Conservation (phyloP, 2,888 invertebrate species). For the Drosophila leonis region DNA sequence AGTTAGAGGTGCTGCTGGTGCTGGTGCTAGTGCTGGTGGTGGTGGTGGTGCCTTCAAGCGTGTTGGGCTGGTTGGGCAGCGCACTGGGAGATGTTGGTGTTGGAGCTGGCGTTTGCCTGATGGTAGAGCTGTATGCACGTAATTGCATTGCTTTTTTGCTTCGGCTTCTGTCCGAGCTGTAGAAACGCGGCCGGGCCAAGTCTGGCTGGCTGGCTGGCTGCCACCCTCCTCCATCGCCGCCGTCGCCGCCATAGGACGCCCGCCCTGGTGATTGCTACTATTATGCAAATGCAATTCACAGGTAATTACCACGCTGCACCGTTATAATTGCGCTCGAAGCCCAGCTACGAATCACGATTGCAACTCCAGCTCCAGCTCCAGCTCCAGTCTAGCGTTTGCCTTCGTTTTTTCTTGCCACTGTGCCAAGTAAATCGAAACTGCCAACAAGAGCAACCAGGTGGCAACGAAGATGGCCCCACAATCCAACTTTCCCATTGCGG, state of each 20-base stretch:
- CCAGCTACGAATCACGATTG: constrained; percentile 82
- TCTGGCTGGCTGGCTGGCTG: constrained; percentile 17
- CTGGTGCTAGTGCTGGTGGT: constrained; percentile 27
- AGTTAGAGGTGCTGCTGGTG: constrained; percentile 15
- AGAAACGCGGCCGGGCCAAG: constrained; percentile 49
- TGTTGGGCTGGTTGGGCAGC: constrained; percentile 70
- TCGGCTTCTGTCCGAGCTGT: constrained; percentile 47
- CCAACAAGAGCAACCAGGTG: constrained; percentile 62
- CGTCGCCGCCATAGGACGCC: constrained; percentile 27
- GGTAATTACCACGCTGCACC: constrained; percentile 82
- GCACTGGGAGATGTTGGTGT: constrained; percentile 36
- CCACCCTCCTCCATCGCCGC: constrained; percentile 31
- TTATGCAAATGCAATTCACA: constrained; percentile 83
- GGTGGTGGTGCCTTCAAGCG: constrained; percentile 72
- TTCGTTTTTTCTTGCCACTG: constrained; percentile 24
- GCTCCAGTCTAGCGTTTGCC: constrained; percentile 17
- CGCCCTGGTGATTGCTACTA: constrained; percentile 60
- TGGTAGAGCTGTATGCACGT: constrained; percentile 48
- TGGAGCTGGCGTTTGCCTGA: constrained; percentile 40
- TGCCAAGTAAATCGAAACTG: constrained; percentile 62
- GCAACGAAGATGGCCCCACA: constrained; percentile 47
- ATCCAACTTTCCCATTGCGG: constrained; percentile 62
- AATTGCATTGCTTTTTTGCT: constrained; percentile 62
- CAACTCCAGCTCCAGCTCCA: constrained; percentile 45
- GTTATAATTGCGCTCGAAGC: constrained; percentile 84